Conservation (phyloP, 1,140 invertebrate species). For the Microplitis demolitor region DNA sequence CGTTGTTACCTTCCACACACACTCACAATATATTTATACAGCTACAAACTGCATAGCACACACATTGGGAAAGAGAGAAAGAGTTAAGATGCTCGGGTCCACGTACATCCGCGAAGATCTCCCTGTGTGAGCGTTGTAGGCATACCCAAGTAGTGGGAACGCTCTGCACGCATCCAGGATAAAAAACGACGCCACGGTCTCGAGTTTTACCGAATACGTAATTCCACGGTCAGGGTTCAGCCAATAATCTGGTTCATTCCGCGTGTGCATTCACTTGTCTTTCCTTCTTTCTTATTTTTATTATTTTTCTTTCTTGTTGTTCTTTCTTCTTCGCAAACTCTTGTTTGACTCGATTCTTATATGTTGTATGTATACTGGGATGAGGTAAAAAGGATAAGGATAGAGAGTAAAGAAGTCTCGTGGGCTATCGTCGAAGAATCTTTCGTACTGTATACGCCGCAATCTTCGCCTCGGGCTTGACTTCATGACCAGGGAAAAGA, state of each 20-base stretch:
- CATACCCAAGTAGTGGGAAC: neutral
- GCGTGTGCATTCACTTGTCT: conserved; percentile 23
- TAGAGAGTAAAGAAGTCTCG: neutral
- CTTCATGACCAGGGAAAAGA: conserved; percentile 13
- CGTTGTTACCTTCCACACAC: neutral
- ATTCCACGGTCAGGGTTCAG: conserved; percentile 51
- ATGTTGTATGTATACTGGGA: too few species aligned
- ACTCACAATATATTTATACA: neutral
- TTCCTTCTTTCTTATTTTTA: conserved; percentile 8
- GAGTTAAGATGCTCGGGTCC: neutral
- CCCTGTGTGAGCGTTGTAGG: neutral
- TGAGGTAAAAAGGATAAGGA: too few species aligned
- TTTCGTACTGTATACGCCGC: neutral
- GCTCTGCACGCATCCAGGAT: conserved; percentile 28
- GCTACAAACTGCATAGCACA: neutral
- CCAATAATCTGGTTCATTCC: conserved; percentile 54
- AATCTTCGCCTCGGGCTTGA: conserved; percentile 11
- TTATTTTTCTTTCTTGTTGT: neutral
- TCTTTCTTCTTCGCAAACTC: neutral
- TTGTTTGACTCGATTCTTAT: neutral
- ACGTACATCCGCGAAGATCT: conserved; percentile 4
- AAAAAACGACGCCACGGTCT: conserved; percentile 29
- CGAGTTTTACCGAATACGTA: conserved; percentile 50
- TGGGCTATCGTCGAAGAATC: neutral
- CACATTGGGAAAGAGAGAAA: neutral